Conservation (phyloP, 2,113 vertebrate species). For the Carollia perspicillata region DNA sequence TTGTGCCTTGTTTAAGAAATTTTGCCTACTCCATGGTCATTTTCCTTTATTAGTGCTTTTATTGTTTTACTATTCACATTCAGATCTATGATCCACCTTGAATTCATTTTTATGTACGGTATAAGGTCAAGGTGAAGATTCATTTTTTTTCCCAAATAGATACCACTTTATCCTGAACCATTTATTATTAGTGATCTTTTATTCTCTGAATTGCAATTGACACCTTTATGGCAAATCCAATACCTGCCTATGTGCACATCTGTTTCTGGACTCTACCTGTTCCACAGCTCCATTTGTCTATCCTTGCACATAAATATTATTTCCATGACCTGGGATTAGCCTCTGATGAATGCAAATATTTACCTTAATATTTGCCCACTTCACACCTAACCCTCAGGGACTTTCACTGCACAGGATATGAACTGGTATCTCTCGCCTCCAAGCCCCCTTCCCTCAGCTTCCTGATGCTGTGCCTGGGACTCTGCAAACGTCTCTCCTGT, state of each 20-base stretch:
- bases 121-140: background rate
- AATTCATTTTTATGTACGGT: background rate
- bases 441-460: background rate
- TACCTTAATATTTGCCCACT: background rate
- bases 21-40: background rate
- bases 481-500: background rate
- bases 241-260: background rate
- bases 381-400: background rate
- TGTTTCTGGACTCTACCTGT: background rate
- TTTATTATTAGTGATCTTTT: background rate
- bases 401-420: background rate
- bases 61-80: constrained; percentile 10
- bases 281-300: background rate
- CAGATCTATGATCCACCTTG: background rate
- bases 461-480: background rate
- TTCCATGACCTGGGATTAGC: background rate
- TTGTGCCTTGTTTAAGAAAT: background rate
- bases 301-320: background rate
- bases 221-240: background rate
- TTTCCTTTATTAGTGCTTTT: background rate
- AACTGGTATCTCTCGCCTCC: background rate
- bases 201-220: background rate
- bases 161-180: background rate
- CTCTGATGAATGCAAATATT: background rate
- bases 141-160: background rate